A percentile compares a stretch with the other conserved stretches of the same genome.
Conservation (phyloP, 2,113 vertebrate genomes). For the Myotis yumanensis region DNA sequence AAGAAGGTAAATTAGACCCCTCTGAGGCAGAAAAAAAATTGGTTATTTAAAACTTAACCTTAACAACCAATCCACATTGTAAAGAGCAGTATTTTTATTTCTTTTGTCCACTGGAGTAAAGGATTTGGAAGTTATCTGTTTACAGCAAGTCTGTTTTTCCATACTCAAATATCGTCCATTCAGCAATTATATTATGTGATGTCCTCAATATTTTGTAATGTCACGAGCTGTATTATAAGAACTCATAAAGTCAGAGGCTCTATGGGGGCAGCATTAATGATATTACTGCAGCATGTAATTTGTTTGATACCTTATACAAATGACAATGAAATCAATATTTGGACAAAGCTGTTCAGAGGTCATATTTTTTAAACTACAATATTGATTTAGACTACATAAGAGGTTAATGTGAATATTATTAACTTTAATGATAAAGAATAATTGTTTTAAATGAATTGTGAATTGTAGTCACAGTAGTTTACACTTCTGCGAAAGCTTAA, state of each 20-base stretch:
- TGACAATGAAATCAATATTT: slow-evolving; percentile 93
- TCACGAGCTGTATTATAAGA: slow-evolving; percentile 72
- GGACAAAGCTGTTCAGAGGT: slow-evolving; percentile 88
- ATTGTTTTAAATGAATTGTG: slow-evolving; percentile 82
- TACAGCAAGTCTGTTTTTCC: slow-evolving; percentile 28
- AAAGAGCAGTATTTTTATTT: not conserved
- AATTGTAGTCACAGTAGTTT: slow-evolving; percentile 76
- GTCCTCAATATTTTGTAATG: slow-evolving; percentile 73
- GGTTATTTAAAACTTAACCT: slow-evolving; percentile 65
- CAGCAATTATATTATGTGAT: slow-evolving; percentile 71
- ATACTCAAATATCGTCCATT: slow-evolving; percentile 59
- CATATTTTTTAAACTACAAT: slow-evolving; percentile 86
- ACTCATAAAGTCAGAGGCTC: slow-evolving; percentile 79
- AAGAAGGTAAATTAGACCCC: slow-evolving; percentile 58
- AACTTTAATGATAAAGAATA: slow-evolving; percentile 84
- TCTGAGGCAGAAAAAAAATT: slow-evolving; percentile 54
- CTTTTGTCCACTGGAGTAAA: slow-evolving; percentile 58
- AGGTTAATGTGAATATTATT: slow-evolving; percentile 90
- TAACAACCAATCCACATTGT: slow-evolving; percentile 24
- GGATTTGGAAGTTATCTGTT: slow-evolving; percentile 63
- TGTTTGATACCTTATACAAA: slow-evolving; percentile 92
- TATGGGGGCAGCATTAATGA: slow-evolving; percentile 84
- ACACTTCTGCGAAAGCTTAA: slow-evolving; percentile 70
- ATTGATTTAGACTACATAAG: slow-evolving; percentile 88
- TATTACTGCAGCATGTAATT: slow-evolving; percentile 89